Base-by-base conservation (phyloP, 2,113 vertebrate genomes). In the Gnathonemus longibarbis region DNA sequence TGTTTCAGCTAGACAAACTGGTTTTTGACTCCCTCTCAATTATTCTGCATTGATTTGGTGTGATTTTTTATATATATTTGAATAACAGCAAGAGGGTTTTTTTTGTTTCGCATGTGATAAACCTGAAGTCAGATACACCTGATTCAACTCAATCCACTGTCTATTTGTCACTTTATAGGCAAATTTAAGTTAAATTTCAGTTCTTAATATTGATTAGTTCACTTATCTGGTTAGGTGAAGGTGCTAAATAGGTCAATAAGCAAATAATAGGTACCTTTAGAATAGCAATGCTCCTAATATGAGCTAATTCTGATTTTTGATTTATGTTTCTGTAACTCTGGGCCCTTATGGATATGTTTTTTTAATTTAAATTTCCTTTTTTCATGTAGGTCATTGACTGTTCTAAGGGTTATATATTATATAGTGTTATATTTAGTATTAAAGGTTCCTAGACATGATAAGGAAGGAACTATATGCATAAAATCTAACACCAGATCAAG, bases 81-180 rank as follows among this genome's bases (percentile, higher is more conserved):
- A 17, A 53, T 3, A 90, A 31, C 50, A 88, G 21, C 19, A 7
- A 42, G 48, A 88, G 2, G 21, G 31, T 3, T 42, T n/a, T 53
- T 53, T 53, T 27, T 5, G 46, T 58, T 9, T n/a, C 21, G 2
- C 56, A n/a, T 62, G 24, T n/a, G 21, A 62, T 62, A 62, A 24
- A 4, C 56, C 56, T 58, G 21, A 88, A 42, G 35, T 88, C 52
- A 42, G 52, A 88, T 83, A 58, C 83, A 66, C 52, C 83, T 66
- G 83, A 21, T 77, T 66, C 39, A 77, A 21, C 66, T 84, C 84
- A 74, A 24, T 90, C 50, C 58, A 66, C 50, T 90, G 45, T 90
- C 53, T 88, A 58, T 66, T 58, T 56, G 15, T 88, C 48, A 39
- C 31, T 3, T 77, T 35, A 7, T 58, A 88, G 31, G 39, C 17